phyloP scores from a whole-genome alignment of 2,797 vertebrate species.

The Anguilla obscura region DNA sequence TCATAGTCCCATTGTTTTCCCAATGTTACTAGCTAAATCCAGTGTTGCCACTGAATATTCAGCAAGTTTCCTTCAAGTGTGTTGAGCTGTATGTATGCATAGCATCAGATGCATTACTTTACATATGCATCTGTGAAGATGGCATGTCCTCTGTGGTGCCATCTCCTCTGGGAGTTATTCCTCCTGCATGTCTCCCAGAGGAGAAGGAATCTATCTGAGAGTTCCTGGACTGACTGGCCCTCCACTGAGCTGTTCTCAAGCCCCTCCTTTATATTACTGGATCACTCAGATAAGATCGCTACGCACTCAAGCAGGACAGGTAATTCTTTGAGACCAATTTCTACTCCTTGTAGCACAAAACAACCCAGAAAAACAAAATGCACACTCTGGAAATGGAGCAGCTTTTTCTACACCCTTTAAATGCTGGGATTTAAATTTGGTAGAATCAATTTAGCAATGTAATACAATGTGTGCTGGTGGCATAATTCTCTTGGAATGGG shows the following conservation, averaged over 20 bases:
- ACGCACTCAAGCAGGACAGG: neutral
- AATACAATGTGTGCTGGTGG: neutral
- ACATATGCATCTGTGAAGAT: no score
- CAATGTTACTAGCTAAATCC: neutral
- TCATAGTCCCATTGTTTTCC: neutral
- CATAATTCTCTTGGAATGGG: neutral
- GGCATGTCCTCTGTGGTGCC: neutral
- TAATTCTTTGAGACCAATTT: constrained; percentile 29
- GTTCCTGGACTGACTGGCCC: neutral
- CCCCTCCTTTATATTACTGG: neutral
- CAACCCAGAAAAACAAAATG: neutral
- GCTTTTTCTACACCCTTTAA: neutral
- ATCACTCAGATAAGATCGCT: neutral
- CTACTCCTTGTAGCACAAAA: constrained; percentile 4
- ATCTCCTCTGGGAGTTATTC: neutral
- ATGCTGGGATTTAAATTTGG: neutral
- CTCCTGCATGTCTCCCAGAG: neutral
- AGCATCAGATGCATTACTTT: neutral
- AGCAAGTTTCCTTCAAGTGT: neutral
- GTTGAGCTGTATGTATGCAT: neutral
- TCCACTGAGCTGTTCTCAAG: neutral
- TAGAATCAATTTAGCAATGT: neutral
- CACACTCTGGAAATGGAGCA: neutral
- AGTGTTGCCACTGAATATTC: neutral
- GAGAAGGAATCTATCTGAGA: neutral